Evolutionary conservation across 1,140 invertebrate species (phyloP).

Genomic region (Charaxes varanes): DNA sequence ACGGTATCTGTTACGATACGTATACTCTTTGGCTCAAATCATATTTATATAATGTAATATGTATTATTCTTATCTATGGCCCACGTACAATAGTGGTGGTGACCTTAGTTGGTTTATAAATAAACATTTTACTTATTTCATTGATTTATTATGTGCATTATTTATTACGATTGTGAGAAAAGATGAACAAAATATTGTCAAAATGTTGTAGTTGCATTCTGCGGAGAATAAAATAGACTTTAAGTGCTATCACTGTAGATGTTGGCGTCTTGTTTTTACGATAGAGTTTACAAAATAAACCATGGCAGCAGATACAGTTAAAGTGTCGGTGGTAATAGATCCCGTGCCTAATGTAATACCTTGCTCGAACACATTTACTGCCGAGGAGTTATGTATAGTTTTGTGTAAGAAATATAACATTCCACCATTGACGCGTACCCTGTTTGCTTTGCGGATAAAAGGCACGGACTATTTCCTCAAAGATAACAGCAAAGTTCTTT

Average conservation of each 20-base stretch:
- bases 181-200: conserved; percentile 33
- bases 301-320: conserved; percentile 61
- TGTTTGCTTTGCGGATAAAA: conserved; percentile 82
- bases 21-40: too few species aligned
- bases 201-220: conserved; percentile 22
- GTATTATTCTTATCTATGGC: conserved; percentile 3
- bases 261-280: conserved; percentile 59
- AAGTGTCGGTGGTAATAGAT: conserved; percentile 56
- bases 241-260: conserved; percentile 31
- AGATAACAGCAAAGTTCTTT: conserved; percentile 73
- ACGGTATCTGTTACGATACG: too few species aligned
- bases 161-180: conserved; percentile 27
- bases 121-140: conserved; percentile 47
- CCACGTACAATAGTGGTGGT: conserved; percentile 18
- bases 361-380: conserved; percentile 50
- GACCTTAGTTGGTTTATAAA: conserved; percentile 49
- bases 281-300: conserved; percentile 42
- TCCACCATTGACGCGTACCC: conserved; percentile 82
- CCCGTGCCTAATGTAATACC: conserved; percentile 44
- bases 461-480: conserved; percentile 79
- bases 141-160: conserved; percentile 36
- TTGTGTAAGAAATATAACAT: conserved; percentile 82
- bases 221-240: conserved; percentile 29
- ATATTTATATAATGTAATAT: neutral
- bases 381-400: conserved; percentile 83